phyloP scores from a whole-genome alignment of 2,113 vertebrate genomes.

The Myanophis thanlyinensis region DNA sequence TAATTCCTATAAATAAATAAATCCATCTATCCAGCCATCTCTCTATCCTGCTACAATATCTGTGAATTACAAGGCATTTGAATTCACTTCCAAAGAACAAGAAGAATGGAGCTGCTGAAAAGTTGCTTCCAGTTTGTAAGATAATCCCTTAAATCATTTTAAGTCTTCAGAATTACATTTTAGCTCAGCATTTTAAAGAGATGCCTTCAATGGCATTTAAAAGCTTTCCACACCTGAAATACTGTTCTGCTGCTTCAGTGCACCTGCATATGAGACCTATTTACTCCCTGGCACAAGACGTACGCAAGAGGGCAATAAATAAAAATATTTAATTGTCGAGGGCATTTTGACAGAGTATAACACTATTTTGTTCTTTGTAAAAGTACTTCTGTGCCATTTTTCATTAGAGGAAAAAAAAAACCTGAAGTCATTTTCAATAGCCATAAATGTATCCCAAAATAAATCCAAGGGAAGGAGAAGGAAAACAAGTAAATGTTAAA shows the following conservation, averaged over 20 bases:
- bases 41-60: neutral
- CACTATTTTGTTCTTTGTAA: neutral
- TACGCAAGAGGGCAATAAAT: neutral
- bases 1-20: conserved; percentile 27
- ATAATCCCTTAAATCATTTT: neutral
- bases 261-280: neutral
- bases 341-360: neutral
- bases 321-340: neutral
- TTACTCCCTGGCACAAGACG: neutral
- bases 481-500: neutral
- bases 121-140: neutral
- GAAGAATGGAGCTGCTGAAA: neutral
- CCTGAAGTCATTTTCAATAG: neutral
- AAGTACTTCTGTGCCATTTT: neutral
- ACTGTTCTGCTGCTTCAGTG: neutral
- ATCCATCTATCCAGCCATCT: neutral
- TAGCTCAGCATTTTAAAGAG: neutral
- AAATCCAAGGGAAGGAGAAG: neutral
- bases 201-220: neutral
- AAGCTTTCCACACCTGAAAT: neutral
- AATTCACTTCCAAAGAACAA: neutral
- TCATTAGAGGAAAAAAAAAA: neutral
- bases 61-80: neutral
- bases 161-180: neutral
- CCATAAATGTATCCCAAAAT: neutral